Conservation (phyloP, 2,888 invertebrate genomes). For the Drosophila setosimentum region DNA sequence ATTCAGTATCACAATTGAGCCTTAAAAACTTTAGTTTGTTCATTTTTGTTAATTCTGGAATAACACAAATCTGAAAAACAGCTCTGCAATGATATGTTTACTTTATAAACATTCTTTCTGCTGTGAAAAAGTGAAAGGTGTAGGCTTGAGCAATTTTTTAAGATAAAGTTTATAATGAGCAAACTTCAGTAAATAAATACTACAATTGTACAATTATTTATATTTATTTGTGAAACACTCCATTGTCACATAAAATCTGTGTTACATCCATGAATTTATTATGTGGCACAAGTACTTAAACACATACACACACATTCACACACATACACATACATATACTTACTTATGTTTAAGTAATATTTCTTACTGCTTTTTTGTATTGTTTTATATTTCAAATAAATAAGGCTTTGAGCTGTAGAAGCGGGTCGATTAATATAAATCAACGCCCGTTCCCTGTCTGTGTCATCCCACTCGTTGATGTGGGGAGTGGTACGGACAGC, state of each 20-base stretch:
- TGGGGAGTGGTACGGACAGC: slow-evolving; percentile 2
- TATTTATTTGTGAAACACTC: not conserved
- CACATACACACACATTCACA: not conserved
- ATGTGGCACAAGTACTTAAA: slow-evolving; percentile 34
- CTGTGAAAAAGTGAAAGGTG: not conserved
- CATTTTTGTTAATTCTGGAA: not conserved
- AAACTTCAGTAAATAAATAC: not conserved
- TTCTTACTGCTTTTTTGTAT: slow-evolving; percentile 50
- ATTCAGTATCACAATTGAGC: not conserved
- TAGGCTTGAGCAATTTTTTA: not conserved
- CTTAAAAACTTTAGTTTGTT: not conserved
- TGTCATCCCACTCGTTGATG: slow-evolving; percentile 56
- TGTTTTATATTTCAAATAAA: slow-evolving; percentile 67
- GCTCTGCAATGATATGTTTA: not conserved
- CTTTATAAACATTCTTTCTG: not conserved
- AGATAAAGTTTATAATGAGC: not conserved
- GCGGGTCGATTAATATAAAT: slow-evolving; percentile 75
- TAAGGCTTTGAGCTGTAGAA: slow-evolving; percentile 68
- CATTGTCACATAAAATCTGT: slow-evolving; percentile 20
- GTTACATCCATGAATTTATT: slow-evolving; percentile 62
- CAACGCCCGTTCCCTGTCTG: slow-evolving; percentile 57
- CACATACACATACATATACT: not conserved
- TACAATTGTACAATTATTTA: not conserved
- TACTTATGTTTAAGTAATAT: slow-evolving; percentile 20
- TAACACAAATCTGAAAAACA: no score